Evolutionary conservation across 2,113 vertebrate species (phyloP).

Genomic region (Ctenodactylus gundi): DNA sequence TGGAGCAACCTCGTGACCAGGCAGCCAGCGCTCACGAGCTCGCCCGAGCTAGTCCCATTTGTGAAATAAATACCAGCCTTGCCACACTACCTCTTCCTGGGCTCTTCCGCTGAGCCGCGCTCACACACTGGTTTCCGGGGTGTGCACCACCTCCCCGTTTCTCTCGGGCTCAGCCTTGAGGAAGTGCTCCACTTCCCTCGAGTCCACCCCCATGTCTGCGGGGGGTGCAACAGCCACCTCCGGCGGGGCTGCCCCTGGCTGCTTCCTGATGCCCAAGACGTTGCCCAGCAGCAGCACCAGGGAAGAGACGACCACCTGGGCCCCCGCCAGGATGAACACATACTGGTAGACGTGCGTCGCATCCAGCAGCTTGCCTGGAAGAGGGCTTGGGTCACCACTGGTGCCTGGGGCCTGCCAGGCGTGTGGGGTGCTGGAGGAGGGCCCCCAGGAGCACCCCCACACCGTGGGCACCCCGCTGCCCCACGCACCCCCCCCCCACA

Average conservation of each 20-base stretch:
- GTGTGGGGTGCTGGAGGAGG: too few relatives aligned
- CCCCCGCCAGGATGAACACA: conserved; percentile 93
- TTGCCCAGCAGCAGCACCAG: conserved; percentile 89
- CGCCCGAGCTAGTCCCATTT: conserved; percentile 79
- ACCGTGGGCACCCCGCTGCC: not conserved
- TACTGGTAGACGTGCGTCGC: conserved; percentile 89
- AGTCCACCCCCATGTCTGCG: conserved; percentile 75
- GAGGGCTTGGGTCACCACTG: not conserved
- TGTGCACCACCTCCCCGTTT: conserved; percentile 82
- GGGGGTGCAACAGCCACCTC: conserved; percentile 77
- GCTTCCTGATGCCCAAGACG: conserved; percentile 88
- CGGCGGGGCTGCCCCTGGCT: conserved; percentile 71
- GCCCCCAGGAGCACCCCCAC: not conserved
- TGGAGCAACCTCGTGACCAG: conserved; percentile 66
- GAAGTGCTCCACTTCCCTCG: conserved; percentile 84
- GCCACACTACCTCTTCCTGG: conserved; percentile 63
- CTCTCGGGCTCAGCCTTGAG: conserved; percentile 85
- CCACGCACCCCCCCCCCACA: not conserved
- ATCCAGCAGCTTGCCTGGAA: conserved; percentile 91
- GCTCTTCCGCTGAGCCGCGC: not conserved
- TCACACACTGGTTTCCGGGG: conserved; percentile 89
- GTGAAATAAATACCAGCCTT: conserved; percentile 83
- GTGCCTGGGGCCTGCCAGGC: too few relatives aligned
- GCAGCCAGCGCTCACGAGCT: conserved; percentile 69
- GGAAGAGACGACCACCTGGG: conserved; percentile 90